Evolutionary conservation across 2,888 invertebrate genomes (phyloP), one percentile per base, ranked within the genome.

Genomic region (Chrysomela aeneicollis): DNA sequence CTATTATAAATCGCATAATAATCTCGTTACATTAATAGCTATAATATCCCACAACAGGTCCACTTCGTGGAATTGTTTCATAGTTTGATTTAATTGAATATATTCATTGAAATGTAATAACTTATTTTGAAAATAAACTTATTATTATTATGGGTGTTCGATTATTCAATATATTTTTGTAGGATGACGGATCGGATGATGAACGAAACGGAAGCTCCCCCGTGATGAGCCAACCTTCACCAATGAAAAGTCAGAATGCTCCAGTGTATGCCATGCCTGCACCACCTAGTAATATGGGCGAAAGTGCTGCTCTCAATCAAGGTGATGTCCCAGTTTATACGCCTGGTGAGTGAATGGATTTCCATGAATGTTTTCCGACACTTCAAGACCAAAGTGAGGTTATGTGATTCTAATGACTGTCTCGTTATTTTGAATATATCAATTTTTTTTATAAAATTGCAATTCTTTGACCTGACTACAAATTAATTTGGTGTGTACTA

Each of bases 221-320:
- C 1, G 80, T 85, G 35, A 84, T 83, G 37, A 79, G 82, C 17
- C 85, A 85, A 71, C 85, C 85, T 12, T 82, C 81, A 19, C 87
- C 88, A 22, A 75, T 72, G 55, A 73, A 84, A 68, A 77, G 73
- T 54, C 75, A 75, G 9, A 86, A 86, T 51, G 86, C 85, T 66
- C 86, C 87, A 53, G 87, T 88, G 6, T 77, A 74, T 76, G 89
- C 90, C 59, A 89, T 89, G 90, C 86, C 86, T 52, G 76, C 83
- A 59, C 83, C 80, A 2, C 72, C 80, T 12, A 75, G 76, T 12
- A 83, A 84, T 50, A 85, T 86, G 64, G 89, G 88, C 57, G 92
- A 92, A 82, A 90, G 87, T 79, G 91, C 91, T 37, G 90, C 89
- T 76, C 86, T 92, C 76, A 90, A 85, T 75, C 83, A 85, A 63